phyloP scores from a whole-genome alignment of 2,113 vertebrate genomes.

The Caretta caretta region DNA sequence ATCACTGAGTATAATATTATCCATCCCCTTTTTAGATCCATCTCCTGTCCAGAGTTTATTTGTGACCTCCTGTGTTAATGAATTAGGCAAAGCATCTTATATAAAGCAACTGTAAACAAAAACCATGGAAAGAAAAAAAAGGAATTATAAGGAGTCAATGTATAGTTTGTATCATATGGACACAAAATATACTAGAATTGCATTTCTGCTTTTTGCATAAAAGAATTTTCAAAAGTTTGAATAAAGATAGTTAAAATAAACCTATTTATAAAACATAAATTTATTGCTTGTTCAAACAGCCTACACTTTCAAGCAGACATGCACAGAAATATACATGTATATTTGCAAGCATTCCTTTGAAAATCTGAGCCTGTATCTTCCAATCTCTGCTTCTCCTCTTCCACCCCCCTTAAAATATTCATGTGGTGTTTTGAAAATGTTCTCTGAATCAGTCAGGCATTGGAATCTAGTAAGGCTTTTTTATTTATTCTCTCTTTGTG shows the following conservation, averaged over 20 bases:
- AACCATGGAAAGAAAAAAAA: not conserved
- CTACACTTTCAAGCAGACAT: not conserved
- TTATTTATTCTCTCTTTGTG: slow-evolving; percentile 46
- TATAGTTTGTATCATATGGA: not conserved
- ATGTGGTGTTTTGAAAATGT: slow-evolving; percentile 67
- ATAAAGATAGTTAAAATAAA: not conserved
- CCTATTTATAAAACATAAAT: not conserved
- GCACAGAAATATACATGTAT: not conserved
- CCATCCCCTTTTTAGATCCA: not conserved
- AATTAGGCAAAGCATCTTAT: not conserved
- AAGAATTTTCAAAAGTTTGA: not conserved
- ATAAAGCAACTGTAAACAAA: not conserved
- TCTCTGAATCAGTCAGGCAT: slow-evolving; percentile 50
- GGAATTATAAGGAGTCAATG: not conserved
- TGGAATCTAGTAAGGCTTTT: slow-evolving; percentile 46
- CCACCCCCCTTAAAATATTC: slow-evolving; percentile 60
- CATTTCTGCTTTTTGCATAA: not conserved
- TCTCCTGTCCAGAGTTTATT: not conserved
- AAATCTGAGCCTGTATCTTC: slow-evolving; percentile 34
- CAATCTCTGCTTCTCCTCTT: slow-evolving; percentile 6
- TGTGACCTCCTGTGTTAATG: not conserved
- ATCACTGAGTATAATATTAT: not conserved
- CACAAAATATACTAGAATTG: not conserved
- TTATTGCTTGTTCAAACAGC: not conserved
- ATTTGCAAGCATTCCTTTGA: not conserved